phyloP scores from a whole-genome alignment of 2,888 invertebrate genomes.

The Ornithoptera alexandrae region DNA sequence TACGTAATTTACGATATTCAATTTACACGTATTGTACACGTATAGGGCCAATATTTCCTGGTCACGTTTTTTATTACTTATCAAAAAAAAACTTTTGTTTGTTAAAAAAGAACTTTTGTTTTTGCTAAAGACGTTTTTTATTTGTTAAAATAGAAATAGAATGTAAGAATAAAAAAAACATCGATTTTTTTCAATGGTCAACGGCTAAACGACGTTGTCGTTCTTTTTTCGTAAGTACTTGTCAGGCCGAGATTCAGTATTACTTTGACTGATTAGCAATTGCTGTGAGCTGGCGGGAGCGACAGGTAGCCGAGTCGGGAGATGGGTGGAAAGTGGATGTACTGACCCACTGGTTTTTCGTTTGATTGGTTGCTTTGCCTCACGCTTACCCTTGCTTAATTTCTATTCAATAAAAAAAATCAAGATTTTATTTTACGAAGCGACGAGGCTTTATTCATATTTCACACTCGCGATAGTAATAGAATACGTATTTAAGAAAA shows the following conservation, averaged over 20 bases:
- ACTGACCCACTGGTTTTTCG: conserved; percentile 61
- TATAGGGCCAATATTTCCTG: conserved; percentile 39
- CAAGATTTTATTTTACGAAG: not conserved
- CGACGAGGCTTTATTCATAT: not conserved
- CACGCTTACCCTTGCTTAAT: conserved; percentile 49
- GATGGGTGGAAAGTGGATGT: conserved; percentile 47
- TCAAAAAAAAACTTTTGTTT: not conserved
- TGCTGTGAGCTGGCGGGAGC: conserved; percentile 62
- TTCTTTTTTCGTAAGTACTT: conserved; percentile 37
- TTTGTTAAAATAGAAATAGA: not conserved
- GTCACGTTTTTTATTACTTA: not conserved
- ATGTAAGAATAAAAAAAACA: not conserved
- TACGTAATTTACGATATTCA: conserved; percentile 1
- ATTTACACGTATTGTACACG: conserved; percentile 28
- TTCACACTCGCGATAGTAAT: not conserved
- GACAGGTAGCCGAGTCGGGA: conserved; percentile 77
- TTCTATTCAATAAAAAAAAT: conserved; percentile 34
- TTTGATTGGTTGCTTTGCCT: conserved; percentile 65
- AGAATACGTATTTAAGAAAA: not conserved
- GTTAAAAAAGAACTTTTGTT: not conserved
- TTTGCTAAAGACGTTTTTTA: not conserved
- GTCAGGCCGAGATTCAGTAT: conserved; percentile 72
- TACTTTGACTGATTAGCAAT: conserved; percentile 77
- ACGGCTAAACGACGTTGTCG: not conserved
- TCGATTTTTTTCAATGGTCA: not conserved